phyloP scores from a whole-genome alignment of 92 coral and sea anemone species.

The Palythoa caribaeorum region DNA sequence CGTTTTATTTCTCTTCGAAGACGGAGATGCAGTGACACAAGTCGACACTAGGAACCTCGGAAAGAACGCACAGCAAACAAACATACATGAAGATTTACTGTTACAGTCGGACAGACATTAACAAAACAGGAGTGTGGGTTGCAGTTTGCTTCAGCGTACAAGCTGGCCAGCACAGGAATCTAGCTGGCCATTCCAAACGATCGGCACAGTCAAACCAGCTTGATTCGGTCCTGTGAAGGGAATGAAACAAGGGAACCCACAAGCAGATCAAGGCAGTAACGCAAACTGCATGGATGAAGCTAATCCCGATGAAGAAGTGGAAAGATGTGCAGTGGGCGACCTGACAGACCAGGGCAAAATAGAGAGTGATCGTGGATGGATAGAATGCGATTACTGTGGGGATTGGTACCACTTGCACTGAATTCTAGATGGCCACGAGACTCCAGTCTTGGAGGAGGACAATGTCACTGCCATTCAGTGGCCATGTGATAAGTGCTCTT shows the following conservation, averaged over 20 bases:
- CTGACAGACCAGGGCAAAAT: slow-evolving; percentile 27
- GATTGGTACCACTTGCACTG: slow-evolving; percentile 33
- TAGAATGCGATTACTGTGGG: slow-evolving; percentile 24
- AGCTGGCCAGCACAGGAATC: slow-evolving; percentile 26
- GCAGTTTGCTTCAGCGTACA: slow-evolving; percentile 10
- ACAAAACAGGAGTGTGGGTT: slow-evolving; percentile 2
- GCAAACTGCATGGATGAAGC: not conserved
- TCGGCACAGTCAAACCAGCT: slow-evolving; percentile 22
- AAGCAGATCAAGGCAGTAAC: not conserved
- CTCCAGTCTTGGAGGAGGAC: slow-evolving; percentile 28
- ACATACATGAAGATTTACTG: slow-evolving; percentile 18
- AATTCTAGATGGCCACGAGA: slow-evolving; percentile 25
- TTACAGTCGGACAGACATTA: not conserved
- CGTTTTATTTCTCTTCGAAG: slow-evolving; percentile 29
- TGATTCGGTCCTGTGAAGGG: slow-evolving; percentile 10
- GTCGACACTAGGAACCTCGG: not conserved
- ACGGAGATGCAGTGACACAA: slow-evolving; percentile 18
- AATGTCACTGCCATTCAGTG: slow-evolving; percentile 8
- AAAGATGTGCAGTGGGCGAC: slow-evolving; percentile 22
- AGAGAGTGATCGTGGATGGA: slow-evolving; percentile 34
- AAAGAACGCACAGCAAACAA: not conserved
- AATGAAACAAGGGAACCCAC: not conserved
- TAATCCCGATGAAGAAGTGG: slow-evolving; percentile 9
- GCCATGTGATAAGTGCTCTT: slow-evolving; percentile 1
- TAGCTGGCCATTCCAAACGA: slow-evolving; percentile 13